Percentiles rank a stretch among this genome's conserved stretches.
Evolutionary conservation across 2,797 vertebrate species (phyloP).

Genomic region (Argya squamiceps): DNA sequence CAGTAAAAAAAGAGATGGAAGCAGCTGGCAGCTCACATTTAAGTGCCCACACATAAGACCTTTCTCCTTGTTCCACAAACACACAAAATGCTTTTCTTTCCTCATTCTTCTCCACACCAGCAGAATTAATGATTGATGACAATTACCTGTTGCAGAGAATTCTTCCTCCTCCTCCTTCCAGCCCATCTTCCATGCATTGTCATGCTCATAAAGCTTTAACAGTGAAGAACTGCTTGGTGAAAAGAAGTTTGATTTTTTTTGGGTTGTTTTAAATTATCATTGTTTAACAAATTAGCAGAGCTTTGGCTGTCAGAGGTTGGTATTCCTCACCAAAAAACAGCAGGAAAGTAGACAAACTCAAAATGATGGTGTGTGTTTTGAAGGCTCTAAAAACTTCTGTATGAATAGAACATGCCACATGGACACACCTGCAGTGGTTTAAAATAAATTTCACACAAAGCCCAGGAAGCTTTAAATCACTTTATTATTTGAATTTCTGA

Average conservation of each 20-base stretch:
- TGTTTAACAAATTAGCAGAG: not conserved
- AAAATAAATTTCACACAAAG: not conserved
- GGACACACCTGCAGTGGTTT: not conserved
- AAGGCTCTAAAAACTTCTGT: not conserved
- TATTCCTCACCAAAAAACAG: not conserved
- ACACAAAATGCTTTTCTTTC: not conserved
- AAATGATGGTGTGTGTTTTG: not conserved
- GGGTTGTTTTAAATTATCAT: not conserved
- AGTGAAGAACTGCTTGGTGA: not conserved
- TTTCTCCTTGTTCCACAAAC: not conserved
- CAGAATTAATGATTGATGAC: not conserved
- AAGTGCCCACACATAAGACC: not conserved
- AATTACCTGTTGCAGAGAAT: constrained; percentile 32
- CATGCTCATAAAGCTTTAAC: not conserved
- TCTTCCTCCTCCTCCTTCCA: not conserved
- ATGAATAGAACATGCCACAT: not conserved
- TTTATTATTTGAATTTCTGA: not conserved
- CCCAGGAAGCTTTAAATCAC: not conserved
- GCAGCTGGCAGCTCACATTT: not conserved
- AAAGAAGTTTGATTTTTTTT: not conserved
- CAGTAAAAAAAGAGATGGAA: not conserved
- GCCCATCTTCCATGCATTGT: not conserved
- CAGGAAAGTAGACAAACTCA: not conserved
- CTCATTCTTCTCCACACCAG: not conserved
- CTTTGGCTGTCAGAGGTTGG: not conserved